phyloP scores from a whole-genome alignment of 2,797 vertebrate genomes.

The Microctenopoma steveboyesi region DNA sequence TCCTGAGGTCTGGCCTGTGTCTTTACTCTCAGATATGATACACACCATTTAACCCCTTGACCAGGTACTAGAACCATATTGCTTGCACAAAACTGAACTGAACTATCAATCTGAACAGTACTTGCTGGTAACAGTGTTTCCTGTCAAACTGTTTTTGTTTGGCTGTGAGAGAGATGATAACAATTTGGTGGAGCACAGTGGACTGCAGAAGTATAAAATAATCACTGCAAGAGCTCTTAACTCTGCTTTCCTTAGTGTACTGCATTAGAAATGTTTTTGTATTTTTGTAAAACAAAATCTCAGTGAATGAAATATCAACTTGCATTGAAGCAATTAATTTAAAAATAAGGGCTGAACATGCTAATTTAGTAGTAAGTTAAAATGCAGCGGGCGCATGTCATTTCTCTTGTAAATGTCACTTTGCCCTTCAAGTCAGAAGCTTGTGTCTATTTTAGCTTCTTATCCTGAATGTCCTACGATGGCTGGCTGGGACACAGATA shows the following conservation, averaged over 20 bases:
- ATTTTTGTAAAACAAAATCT: slow-evolving; percentile 26
- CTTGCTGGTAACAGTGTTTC: background rate
- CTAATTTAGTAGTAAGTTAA: background rate
- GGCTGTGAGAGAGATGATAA: background rate
- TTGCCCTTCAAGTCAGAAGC: slow-evolving; percentile 17
- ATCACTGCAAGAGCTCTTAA: slow-evolving; percentile 21
- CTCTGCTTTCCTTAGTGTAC: slow-evolving; percentile 39
- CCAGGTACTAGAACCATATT: slow-evolving; percentile 7
- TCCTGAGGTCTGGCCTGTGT: slow-evolving; percentile 59
- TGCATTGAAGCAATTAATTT: slow-evolving; percentile 4
- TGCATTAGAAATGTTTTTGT: slow-evolving; percentile 57
- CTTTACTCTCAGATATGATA: background rate
- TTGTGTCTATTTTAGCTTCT: slow-evolving; percentile 40
- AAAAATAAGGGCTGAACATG: slow-evolving; percentile 26
- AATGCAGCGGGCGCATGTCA: slow-evolving; percentile 10
- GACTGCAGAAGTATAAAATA: slow-evolving; percentile 17
- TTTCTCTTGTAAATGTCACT: background rate
- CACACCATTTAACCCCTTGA: background rate
- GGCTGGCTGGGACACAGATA: background rate
- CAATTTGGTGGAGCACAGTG: background rate
- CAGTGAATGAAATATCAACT: slow-evolving; percentile 1
- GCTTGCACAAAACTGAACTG: slow-evolving; percentile 6
- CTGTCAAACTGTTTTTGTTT: slow-evolving; percentile 3
- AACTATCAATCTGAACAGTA: background rate
- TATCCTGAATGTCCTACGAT: background rate